Base-by-base conservation (phyloP, 2,113 vertebrate species). In the Plecotus auritus region DNA sequence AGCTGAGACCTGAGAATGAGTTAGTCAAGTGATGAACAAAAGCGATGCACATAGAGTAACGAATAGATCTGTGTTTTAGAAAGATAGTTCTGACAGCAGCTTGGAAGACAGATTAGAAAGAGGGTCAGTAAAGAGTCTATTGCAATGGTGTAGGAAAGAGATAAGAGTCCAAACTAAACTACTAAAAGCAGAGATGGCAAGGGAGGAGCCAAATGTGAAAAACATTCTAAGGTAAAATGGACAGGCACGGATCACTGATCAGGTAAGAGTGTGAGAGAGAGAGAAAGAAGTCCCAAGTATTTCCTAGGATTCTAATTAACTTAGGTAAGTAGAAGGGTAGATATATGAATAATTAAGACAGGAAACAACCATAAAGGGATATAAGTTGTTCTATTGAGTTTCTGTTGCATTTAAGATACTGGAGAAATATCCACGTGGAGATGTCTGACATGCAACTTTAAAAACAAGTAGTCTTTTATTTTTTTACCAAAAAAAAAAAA, bases 41-140 rank as follows among this genome's bases (percentile, higher is more conserved):
- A 83, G 45, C 5, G 9, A 87, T 49, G 16, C 81, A 77, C n/a
- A 80, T 4, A 76, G 3, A 54, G 45, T 66, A 93, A 67, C 32
- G 78, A 77, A 73, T 23, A 74, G n/a, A 70, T 72, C 28, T 93
- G 13, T 96, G 47, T 76, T 93, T 93, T 89, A 85, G 35, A 32
- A 93, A 89, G 66, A 64, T 51, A 92, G 56, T 92, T 91, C 69
- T 91, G 80, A 90, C 49, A 96, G n/a, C 13, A 86, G 18, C 64
- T 56, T 35, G 23, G 47, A 88, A 88, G 73, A 76, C n/a, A 92
- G 67, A 61, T 95, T 51, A 86, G 72, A 89, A 26, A 93, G 70
- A 22, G 73, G 67, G 69, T 51, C 74, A 67, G 49, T 94, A 83
- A 89, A 54, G 66, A 80, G n/a, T 89, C 40, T 67, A 88, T 4